These are phyloP conservation scores for Oncorhynchus clarkii DNA, from an alignment of 2,113 vertebrate species.

Conservation along the genomic window DNA sequence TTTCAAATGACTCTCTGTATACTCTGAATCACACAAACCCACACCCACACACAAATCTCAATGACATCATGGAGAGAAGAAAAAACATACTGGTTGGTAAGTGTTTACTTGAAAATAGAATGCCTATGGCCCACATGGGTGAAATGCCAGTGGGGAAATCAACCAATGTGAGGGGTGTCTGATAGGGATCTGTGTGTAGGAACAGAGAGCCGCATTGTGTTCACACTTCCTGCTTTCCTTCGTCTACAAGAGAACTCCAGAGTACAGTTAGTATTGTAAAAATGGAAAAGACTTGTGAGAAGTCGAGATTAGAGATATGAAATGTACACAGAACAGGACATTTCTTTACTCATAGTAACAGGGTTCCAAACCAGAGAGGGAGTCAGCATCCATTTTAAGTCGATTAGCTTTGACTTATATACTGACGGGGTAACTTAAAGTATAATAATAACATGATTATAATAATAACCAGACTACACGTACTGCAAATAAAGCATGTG, in stretches of 20 bases:
- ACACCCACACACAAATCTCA: neutral
- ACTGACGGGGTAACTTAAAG: neutral
- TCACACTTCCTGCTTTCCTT: neutral
- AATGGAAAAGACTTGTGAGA: neutral
- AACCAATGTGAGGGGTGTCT: conserved; percentile 3
- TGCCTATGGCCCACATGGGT: conserved; percentile 16
- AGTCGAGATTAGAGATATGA: neutral
- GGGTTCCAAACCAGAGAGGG: neutral
- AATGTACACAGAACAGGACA: neutral
- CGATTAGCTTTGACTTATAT: conserved; percentile 2
- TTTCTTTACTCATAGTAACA: neutral
- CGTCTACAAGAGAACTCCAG: neutral
- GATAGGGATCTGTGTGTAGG: conserved; percentile 11
- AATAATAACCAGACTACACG: too few species aligned
- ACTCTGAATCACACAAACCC: neutral
- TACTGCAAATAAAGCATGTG: too few species aligned
- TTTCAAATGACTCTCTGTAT: conserved; percentile 3
- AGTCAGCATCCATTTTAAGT: neutral
- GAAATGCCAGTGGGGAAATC: conserved; percentile 17
- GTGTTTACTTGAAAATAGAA: conserved; percentile 21
- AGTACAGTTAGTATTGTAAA: neutral
- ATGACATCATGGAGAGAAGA: neutral
- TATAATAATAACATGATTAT: neutral
- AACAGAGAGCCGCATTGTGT: neutral
- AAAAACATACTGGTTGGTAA: neutral